Evolutionary conservation across 2,113 vertebrate species (phyloP), one percentile per base, ranked within the genome.

Genomic region (Pseudonaja textilis): DNA sequence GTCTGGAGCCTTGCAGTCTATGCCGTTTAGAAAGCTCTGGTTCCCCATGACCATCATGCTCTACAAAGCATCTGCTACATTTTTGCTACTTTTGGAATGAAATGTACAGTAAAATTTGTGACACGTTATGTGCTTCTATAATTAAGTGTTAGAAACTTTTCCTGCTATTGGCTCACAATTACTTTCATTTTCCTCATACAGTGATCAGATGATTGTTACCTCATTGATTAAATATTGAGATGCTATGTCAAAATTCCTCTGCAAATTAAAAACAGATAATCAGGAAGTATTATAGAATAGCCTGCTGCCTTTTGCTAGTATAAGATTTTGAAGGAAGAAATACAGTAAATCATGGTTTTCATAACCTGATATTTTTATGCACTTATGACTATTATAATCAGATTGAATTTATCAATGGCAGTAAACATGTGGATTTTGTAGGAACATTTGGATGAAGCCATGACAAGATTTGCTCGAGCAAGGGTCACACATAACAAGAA

Each of bases 401-500:
- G 7, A 54, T 59, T 88, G 59, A 89, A 85, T 10, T 9, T 52
- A 23, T 50, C 74, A 59, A 50, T 85, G 5, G 8, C 26, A 54
- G 1, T 39, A 91, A 39, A 14, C 3, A 23, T 23, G 8, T 45
- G 47, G 18, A 90, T 81, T 85, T 59, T 45, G 14, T 88, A 18
- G 87, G 47, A 29, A 7, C 5, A 88, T 2, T 45, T 85, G 10
- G 23, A 42, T 85, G 16, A 93, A 23, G 86, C 54, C 94, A 99
- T 99, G 99, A 99, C 99, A 2, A 96, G 99, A 39, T 99, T 99
- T 99, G 98, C 99, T 3, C 97, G 99, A 91, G 98, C 98, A 1
- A 97, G 94, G 29, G 97, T 97, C 45, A 61, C 98, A 6, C 95
- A 97, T 50, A 98, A 96, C 95, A 97, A 96, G 90, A 98, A 97